Evolutionary conservation across 2,888 invertebrate species (phyloP).

Genomic region (Campoplex capitator): DNA sequence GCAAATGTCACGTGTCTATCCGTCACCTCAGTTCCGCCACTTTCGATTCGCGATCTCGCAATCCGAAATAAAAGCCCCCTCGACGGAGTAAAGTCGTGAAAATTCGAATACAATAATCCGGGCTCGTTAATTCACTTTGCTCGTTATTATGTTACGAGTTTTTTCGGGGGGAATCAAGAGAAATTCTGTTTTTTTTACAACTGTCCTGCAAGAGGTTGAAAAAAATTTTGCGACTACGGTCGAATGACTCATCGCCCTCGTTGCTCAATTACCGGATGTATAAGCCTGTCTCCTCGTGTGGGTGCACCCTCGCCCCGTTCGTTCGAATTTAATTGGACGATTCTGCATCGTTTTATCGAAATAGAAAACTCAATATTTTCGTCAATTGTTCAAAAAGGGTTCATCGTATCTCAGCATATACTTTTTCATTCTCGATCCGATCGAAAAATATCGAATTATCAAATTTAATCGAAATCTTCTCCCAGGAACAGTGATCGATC

Average conservation of each 20-base stretch:
- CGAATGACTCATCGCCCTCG: slow-evolving; percentile 44
- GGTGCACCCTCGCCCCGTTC: slow-evolving; percentile 23
- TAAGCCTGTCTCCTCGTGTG: slow-evolving; percentile 2
- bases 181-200: background rate
- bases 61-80: background rate
- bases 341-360: background rate
- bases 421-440: background rate
- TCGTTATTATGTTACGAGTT: slow-evolving; percentile 20
- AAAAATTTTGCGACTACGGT: slow-evolving; percentile 26
- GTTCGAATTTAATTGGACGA: slow-evolving; percentile 1
- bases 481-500: background rate
- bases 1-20: slow-evolving; percentile 35
- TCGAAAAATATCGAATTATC: background rate
- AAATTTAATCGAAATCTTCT: background rate
- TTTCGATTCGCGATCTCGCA: slow-evolving; percentile 42
- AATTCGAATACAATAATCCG: background rate
- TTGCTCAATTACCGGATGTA: slow-evolving; percentile 35
- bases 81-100: slow-evolving; percentile 12
- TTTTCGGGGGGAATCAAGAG: background rate
- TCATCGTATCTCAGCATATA: background rate
- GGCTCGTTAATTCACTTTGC: background rate
- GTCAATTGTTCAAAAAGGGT: background rate
- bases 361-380: background rate
- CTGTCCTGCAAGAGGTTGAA: background rate
- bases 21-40: slow-evolving; percentile 60